Conservation (phyloP, 1,140 invertebrate species). For the Rhynchophorus ferrugineus region DNA sequence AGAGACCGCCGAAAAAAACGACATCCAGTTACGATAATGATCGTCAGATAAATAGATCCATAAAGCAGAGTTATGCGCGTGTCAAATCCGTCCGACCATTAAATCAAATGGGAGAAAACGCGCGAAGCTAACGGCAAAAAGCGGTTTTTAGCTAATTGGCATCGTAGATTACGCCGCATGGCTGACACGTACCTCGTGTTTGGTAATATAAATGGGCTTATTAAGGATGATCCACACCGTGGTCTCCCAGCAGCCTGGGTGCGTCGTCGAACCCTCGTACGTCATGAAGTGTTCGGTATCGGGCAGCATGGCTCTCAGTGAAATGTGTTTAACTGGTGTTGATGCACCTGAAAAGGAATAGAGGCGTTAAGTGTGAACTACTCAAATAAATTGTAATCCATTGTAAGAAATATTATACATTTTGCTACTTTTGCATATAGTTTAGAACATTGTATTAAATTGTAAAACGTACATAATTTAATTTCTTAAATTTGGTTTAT, state of each 20-base stretch:
- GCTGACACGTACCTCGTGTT: constrained; percentile 63
- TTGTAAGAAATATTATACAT: no score
- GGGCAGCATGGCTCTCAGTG: constrained; percentile 73
- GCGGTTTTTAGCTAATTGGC: constrained; percentile 13
- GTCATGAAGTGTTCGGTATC: constrained; percentile 89
- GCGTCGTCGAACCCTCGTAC: constrained; percentile 96
- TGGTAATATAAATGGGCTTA: constrained; percentile 92
- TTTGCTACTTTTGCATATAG: no score
- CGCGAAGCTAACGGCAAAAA: background rate
- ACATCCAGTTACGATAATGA: background rate
- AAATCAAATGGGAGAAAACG: constrained; percentile 2
- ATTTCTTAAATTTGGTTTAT: no score
- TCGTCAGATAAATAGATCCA: background rate
- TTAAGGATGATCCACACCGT: constrained; percentile 93
- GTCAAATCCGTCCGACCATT: background rate
- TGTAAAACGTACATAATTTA: no score
- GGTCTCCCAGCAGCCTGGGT: constrained; percentile 89
- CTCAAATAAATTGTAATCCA: no score
- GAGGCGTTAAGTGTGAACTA: constrained; percentile 8
- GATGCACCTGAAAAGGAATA: constrained; percentile 57
- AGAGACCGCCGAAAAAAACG: no score
- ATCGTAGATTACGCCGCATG: constrained; percentile 15
- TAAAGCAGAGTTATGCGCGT: background rate
- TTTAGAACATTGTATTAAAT: no score
- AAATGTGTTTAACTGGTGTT: constrained; percentile 73